A percentile compares a stretch with the other conserved stretches of the same genome.
These are phyloP conservation scores for Spheniscus mendiculus DNA, from an alignment of 2,113 vertebrate genomes.

Conservation along the genomic window DNA sequence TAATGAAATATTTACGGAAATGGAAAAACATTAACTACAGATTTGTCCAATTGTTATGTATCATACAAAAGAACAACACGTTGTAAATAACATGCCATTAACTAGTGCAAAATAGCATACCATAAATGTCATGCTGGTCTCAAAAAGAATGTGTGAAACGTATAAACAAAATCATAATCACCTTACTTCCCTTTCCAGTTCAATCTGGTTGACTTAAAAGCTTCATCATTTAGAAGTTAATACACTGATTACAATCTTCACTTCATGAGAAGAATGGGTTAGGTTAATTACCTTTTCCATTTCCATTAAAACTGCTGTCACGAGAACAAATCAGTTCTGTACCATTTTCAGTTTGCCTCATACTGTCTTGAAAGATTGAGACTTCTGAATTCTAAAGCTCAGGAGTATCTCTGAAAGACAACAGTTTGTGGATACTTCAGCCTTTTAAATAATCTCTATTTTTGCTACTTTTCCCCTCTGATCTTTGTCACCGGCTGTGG, in stretches of 20 bases:
- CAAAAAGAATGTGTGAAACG: not conserved
- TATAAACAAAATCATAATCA: not conserved
- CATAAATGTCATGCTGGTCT: not conserved
- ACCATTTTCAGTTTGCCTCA: not conserved
- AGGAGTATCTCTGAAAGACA: not conserved
- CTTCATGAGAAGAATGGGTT: not conserved
- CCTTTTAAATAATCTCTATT: conserved; percentile 10
- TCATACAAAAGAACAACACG: not conserved
- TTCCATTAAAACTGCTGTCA: not conserved
- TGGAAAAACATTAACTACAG: not conserved
- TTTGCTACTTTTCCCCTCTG: not conserved
- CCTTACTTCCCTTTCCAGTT: not conserved
- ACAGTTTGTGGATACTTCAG: not conserved
- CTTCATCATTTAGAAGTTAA: not conserved
- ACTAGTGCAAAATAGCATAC: not conserved
- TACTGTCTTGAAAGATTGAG: not conserved
- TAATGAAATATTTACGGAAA: not conserved
- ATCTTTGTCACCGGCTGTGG: not conserved
- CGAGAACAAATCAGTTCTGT: not conserved
- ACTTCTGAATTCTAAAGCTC: not conserved
- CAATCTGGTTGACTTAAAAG: not conserved
- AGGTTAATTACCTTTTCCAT: conserved; percentile 4
- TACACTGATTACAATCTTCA: not conserved
- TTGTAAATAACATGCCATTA: not conserved
- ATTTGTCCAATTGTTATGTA: not conserved